Conservation (phyloP, 2,113 vertebrate genomes). For the Eurypyga helias region DNA sequence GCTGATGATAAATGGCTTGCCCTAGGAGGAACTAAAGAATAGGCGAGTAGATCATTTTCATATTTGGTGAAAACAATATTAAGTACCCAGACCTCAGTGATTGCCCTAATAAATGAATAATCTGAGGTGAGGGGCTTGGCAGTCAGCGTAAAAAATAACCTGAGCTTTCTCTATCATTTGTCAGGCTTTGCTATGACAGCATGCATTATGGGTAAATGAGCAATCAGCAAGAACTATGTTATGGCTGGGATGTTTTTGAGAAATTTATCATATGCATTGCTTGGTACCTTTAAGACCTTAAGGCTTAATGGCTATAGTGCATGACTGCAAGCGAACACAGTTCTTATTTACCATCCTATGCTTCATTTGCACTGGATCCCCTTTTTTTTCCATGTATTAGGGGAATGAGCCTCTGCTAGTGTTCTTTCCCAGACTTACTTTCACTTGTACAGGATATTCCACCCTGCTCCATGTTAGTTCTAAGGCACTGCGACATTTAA, state of each 20-base stretch:
- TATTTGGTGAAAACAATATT: slow-evolving; percentile 92
- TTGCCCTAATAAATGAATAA: slow-evolving; percentile 90
- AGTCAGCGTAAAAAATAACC: slow-evolving; percentile 90
- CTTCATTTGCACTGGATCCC: slow-evolving; percentile 79
- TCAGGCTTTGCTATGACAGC: slow-evolving; percentile 90
- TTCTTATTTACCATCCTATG: slow-evolving; percentile 82
- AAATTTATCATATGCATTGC: slow-evolving; percentile 88
- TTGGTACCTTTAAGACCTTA: slow-evolving; percentile 87
- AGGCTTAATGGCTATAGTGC: slow-evolving; percentile 85
- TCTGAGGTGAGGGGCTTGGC: slow-evolving; percentile 89
- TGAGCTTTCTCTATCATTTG: slow-evolving; percentile 87
- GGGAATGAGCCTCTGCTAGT: slow-evolving; percentile 56
- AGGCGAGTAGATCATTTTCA: slow-evolving; percentile 93
- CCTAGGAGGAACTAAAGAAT: slow-evolving; percentile 86
- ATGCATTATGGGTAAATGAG: slow-evolving; percentile 92
- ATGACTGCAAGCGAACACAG: slow-evolving; percentile 83
- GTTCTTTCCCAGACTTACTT: slow-evolving; percentile 65
- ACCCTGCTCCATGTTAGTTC: neutral
- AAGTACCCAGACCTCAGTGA: slow-evolving; percentile 86
- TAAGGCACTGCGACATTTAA: neutral
- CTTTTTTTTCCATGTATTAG: slow-evolving; percentile 63
- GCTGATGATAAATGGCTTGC: slow-evolving; percentile 88
- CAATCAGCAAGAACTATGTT: slow-evolving; percentile 90
- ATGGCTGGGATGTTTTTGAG: slow-evolving; percentile 87
- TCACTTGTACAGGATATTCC: neutral